A percentile compares a stretch with the other conserved stretches of the same genome.
Conservation (phyloP, 2,888 invertebrate genomes). For the Coronaproctus castanopsis region DNA sequence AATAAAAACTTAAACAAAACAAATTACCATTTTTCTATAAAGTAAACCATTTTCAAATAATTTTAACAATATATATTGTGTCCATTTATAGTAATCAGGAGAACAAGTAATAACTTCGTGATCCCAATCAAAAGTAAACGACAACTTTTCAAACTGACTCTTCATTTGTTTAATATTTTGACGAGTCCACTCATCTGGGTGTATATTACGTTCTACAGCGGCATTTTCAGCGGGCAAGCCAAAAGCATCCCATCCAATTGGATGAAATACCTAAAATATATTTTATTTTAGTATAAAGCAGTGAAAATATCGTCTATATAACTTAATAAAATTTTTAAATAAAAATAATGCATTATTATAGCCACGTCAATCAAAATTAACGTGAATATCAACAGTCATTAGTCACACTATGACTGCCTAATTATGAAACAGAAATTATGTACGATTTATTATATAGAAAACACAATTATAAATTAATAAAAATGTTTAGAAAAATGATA, state of each 20-base stretch:
- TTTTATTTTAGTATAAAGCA: too few species aligned
- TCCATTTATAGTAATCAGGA: conserved; percentile 82
- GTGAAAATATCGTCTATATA: conserved; percentile 2
- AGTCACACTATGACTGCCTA: too few species aligned
- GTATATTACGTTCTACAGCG: conserved; percentile 61
- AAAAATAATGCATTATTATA: too few species aligned
- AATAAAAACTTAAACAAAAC: too few species aligned
- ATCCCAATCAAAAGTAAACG: conserved; percentile 83
- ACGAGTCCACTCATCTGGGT: conserved; percentile 72
- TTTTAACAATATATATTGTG: conserved; percentile 79
- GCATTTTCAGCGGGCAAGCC: conserved; percentile 98
- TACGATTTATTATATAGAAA: too few species aligned
- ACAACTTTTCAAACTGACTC: conserved; percentile 48
- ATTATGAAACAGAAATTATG: too few species aligned
- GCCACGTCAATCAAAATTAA: too few species aligned
- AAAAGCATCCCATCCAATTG: conserved; percentile 99
- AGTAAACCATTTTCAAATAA: conserved; percentile 63
- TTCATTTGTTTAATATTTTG: conserved; percentile 69
- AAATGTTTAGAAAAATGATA: too few species aligned
- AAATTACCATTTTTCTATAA: conserved; percentile 56
- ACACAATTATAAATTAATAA: too few species aligned
- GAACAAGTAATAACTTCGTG: conserved; percentile 75
- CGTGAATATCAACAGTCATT: too few species aligned
- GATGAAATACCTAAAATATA: conserved; percentile 58
- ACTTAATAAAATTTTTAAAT: background rate